A percentile compares a stretch with the other conserved stretches of the same genome.
Conservation (phyloP, 2,888 invertebrate species). For the Hedya salicella region DNA sequence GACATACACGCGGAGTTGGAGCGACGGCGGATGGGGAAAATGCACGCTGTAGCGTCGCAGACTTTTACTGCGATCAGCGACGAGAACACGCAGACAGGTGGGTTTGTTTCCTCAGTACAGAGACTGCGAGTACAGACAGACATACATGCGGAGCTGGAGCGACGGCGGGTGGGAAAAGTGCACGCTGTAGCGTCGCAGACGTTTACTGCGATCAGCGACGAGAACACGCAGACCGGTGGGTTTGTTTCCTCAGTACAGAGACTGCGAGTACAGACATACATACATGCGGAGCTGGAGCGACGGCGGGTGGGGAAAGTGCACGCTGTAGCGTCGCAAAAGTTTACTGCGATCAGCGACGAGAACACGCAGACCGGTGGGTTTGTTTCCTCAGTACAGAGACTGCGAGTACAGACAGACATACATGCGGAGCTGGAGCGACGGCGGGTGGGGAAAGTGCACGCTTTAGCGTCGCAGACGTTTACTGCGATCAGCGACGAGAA, state of each 20-base stretch:
- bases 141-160: constrained; percentile 83
- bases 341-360: constrained; percentile 69
- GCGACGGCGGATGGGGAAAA: constrained; percentile 73
- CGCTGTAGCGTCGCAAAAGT: constrained; percentile 66
- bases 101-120: not conserved
- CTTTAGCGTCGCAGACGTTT: constrained; percentile 65
- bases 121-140: too few relatives aligned
- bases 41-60: constrained; percentile 66
- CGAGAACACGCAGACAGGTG: constrained; percentile 70
- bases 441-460: constrained; percentile 71
- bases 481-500: constrained; percentile 70
- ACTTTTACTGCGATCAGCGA: constrained; percentile 67
- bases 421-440: constrained; percentile 83
- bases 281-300: constrained; percentile 82
- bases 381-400: too few relatives aligned
- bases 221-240: constrained; percentile 67
- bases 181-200: constrained; percentile 69
- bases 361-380: constrained; percentile 65
- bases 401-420: constrained; percentile 56
- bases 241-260: too few relatives aligned
- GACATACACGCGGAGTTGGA: constrained; percentile 83
- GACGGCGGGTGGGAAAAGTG: constrained; percentile 69
- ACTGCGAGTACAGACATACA: constrained; percentile 52
- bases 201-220: constrained; percentile 68
- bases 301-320: constrained; percentile 71